Evolutionary conservation across 2,113 vertebrate species (phyloP), one percentile per base, ranked within the genome.

Genomic region (Scophthalmus maximus): DNA sequence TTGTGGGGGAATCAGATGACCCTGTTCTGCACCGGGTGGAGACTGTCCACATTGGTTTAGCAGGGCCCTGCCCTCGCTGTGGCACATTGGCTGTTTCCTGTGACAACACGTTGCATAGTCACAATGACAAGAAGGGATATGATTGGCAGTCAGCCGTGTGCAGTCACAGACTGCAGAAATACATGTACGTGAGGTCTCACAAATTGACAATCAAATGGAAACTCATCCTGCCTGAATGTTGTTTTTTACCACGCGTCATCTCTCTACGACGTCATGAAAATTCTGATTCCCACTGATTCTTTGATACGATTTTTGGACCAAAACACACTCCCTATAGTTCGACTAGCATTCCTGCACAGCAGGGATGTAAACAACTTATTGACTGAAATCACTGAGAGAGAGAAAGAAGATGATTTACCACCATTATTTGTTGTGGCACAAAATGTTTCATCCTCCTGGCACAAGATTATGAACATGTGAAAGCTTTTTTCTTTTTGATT

Each of bases 1-100:
- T 73, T 71, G 50, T 57, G 60, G 80, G 67, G 78, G 83, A 87
- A 85, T 88, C 80, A 76, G 74, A 84, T 50, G 50, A 72, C 73
- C 50, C 78, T 76, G 75, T 20, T 72, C 61, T 60, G 66, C 72
- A 61, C 67, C 77, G 62, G 2, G 26, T 74, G 55, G 38, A 75
- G 60, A 46, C 14, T 36, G 57, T 72, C 69, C 68, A 55, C 56
- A 23, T 68, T 68, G 70, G 55, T 50, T 70, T 20, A 34, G 57
- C 50, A 0, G 42, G 22, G 55, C 47, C 6, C 63, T 50, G 38
- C 18, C 3, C 52, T 47, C 47, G 44, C 62, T 61, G 71, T 23
- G 57, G 17, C 64, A 60, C 53, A 47, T 38, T 52, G 44, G 42
- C 46, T 59, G 46, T 63, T 63, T 71, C 11, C 52, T 60, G 53